phyloP scores from a whole-genome alignment of 2,113 vertebrate species.

The Seriola rivoliana region DNA sequence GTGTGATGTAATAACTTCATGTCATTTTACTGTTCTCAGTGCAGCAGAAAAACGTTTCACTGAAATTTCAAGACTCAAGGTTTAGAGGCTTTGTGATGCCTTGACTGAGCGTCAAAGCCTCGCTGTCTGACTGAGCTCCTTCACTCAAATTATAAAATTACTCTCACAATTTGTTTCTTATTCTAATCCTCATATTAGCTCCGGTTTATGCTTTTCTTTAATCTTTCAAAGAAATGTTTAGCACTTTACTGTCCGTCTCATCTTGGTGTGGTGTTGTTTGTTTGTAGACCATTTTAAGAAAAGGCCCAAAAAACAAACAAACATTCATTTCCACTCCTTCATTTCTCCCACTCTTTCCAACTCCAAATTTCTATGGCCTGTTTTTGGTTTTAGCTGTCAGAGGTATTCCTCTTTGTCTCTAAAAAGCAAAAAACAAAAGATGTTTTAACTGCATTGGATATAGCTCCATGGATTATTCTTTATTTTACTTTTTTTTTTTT shows the following conservation, averaged over 20 bases:
- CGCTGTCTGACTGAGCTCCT: no score
- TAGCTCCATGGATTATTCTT: conserved; percentile 24
- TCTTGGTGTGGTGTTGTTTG: conserved; percentile 31
- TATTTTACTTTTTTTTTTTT: conserved; percentile 36
- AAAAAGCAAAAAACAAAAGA: conserved; percentile 12
- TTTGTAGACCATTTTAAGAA: conserved; percentile 25
- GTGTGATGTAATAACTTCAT: not conserved
- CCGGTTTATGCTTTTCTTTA: not conserved
- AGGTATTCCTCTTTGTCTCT: conserved; percentile 9
- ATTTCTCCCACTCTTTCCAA: conserved; percentile 18
- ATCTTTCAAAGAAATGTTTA: conserved; percentile 29
- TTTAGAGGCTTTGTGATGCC: not conserved
- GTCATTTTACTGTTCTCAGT: not conserved
- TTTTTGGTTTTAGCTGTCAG: conserved; percentile 45
- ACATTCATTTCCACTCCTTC: conserved; percentile 9
- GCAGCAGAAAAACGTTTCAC: not conserved
- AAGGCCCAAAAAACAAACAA: not conserved
- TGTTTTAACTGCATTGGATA: conserved; percentile 24
- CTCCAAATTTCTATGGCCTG: conserved; percentile 12
- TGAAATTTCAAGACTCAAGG: not conserved
- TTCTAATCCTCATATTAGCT: conserved; percentile 3
- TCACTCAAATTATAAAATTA: not conserved
- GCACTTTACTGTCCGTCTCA: conserved; percentile 19
- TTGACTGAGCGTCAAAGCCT: not conserved
- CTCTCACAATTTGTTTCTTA: not conserved